Evolutionary conservation across 2,113 vertebrate genomes (phyloP), one percentile per base, ranked within the genome.

Genomic region (Capricornis sumatraensis): DNA sequence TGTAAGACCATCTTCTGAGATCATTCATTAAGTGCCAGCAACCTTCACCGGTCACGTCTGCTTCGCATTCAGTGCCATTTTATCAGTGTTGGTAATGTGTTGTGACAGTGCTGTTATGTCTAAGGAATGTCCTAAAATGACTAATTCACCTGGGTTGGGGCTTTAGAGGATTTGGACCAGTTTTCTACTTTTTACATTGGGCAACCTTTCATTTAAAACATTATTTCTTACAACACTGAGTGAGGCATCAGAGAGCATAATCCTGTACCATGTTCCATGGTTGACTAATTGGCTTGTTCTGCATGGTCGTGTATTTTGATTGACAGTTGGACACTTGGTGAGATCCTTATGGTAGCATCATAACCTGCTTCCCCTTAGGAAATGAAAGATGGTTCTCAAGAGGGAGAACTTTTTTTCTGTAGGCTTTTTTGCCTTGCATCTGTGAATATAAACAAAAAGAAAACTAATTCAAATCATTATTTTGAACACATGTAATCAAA

Each of bases 321-420:
- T 83, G 71, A 84, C 81, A 95, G 0, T 88, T 60, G 83, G 52
- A 23, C 86, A 14, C 83, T 96, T 83, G 84, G 17, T 40, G 15
- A 85, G 83, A 84, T 57, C n/a, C 45, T 13, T 67, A 15, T 25
- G 2, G 19, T 88, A 13, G 55, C 43, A 17, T 96, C 87, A 47
- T 90, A 64, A 17, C 83, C 84, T 94, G 11, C 8, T 92, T 92
- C 53, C 58, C 60, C 43, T 93, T 30, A 53, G 45, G 43, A 94
- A 86, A 15, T 96, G 30, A 88, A 96, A 83, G 30, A 52, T 96
- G 45, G 53, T 95, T 94, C 62, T 90, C 11, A 62, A 50, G 36
- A 96, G 47, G 74, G 86, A 52, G 11, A 45, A 4, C 3, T 55
- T 84, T 60, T 67, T 94, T 71, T 58, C 21, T 82, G 36, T 2